Conservation (phyloP, 2,113 vertebrate genomes). For the Xenus cinereus region DNA sequence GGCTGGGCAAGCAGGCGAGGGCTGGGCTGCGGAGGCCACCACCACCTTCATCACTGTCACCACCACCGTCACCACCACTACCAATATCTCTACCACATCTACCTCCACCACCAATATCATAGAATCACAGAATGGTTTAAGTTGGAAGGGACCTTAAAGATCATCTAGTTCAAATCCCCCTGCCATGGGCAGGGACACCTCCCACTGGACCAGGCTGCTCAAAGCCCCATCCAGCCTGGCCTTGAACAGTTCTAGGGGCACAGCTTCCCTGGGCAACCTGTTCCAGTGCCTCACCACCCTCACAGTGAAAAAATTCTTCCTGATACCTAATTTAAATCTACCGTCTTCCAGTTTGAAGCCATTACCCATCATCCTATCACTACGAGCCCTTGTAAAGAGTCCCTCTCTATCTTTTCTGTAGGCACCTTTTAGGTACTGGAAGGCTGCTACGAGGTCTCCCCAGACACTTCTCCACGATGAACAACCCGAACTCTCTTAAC, state of each 20-base stretch:
- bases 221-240: neutral
- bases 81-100: neutral
- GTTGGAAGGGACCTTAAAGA: neutral
- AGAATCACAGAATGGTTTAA: neutral
- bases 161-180: neutral
- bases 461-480: neutral
- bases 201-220: neutral
- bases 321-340: neutral
- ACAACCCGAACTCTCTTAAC: neutral
- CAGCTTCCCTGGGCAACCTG: neutral
- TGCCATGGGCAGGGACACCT: neutral
- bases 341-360: neutral
- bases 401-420: neutral
- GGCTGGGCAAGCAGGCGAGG: neutral
- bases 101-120: neutral
- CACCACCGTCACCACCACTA: fast-evolving
- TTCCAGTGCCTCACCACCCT: neutral
- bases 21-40: neutral
- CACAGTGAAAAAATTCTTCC: neutral
- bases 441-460: neutral
- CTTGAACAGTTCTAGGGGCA: neutral
- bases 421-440: neutral
- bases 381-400: neutral
- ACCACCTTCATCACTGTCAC: neutral
- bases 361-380: neutral